Evolutionary conservation across 2,888 invertebrate genomes (phyloP), one percentile per base, ranked within the genome.

Genomic region (Galerucella calmariensis): DNA sequence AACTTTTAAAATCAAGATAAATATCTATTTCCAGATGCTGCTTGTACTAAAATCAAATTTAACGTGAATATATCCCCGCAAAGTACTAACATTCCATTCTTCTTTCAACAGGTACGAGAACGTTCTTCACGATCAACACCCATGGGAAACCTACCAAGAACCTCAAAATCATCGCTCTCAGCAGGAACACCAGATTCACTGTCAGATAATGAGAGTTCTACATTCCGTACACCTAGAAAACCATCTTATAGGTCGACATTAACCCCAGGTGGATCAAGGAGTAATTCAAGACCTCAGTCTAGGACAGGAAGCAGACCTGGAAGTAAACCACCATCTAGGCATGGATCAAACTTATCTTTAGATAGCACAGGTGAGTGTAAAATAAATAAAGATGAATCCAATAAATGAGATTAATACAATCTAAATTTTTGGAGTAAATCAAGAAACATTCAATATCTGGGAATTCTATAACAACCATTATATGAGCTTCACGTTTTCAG

Each of bases 311-410:
- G 96, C 80, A 90, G 97, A 81, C 92, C 94, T 76, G 95, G 96
- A 76, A 96, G 96, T 77, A 96, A 97, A 87, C 97, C 97, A 79
- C 95, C 97, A 27, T 97, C 97, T 81, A 92, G 97, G 82, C 96
- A 97, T 85, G 97, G 97, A 80, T 97, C 97, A 63, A 97, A 95
- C 84, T 91, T 96, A 77, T 97, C 97, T 62, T 89, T 97, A 80
- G 96, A 96, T 86, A 95, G 95, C 86, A 95, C 95, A 87, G 95
- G 95, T 95, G 87, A 74, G 74, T 46, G 24, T 46, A 68, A 51
- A 63, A 20, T 14, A 63, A 35, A 5, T 35, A 2, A 2, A 35
- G 2, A 35, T 8, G 46, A 46, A 11, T 46, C 2, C 58, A 16
- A 35, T 53, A 48, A 10, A 59, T 44, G 11, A 24, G 3, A 3